A percentile compares a stretch with the other conserved stretches of the same genome.
These are phyloP conservation scores for Bothrops jararaca DNA, from an alignment of 2,113 vertebrate species.

Conservation along the genomic window DNA sequence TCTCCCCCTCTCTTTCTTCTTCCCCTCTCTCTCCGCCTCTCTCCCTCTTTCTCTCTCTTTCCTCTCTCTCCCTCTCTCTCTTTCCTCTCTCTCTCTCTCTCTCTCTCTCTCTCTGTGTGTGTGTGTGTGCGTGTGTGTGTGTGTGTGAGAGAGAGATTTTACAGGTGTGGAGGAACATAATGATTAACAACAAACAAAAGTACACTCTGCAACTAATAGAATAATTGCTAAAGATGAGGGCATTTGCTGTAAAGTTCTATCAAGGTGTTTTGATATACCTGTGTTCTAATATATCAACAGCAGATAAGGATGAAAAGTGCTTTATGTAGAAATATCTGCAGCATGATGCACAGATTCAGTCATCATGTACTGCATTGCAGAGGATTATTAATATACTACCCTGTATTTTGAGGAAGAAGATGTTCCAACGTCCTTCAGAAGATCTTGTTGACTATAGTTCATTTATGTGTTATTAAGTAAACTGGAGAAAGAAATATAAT, in stretches of 20 bases:
- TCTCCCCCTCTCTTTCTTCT: accelerated
- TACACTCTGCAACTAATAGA: not conserved
- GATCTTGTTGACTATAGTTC: slow-evolving; percentile 29
- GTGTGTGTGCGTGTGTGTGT: not conserved
- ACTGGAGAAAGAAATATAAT: slow-evolving; percentile 16
- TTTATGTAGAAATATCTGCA: slow-evolving; percentile 52
- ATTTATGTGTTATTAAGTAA: slow-evolving; percentile 9
- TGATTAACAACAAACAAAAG: not conserved
- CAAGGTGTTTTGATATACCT: slow-evolving; percentile 15
- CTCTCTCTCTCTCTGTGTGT: too few relatives aligned
- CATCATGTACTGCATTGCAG: slow-evolving; percentile 60
- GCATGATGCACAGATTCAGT: slow-evolving; percentile 49
- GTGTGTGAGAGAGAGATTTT: not conserved
- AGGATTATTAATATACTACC: slow-evolving; percentile 49
- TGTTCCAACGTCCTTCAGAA: slow-evolving; percentile 50
- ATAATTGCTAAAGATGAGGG: not conserved
- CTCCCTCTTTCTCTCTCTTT: too few relatives aligned
- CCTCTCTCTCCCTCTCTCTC: too few relatives aligned
- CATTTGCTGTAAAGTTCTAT: slow-evolving; percentile 25
- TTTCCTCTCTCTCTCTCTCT: too few relatives aligned
- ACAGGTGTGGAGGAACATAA: not conserved
- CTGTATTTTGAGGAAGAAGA: slow-evolving; percentile 49
- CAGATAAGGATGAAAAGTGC: slow-evolving; percentile 47
- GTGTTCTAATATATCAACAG: slow-evolving; percentile 45
- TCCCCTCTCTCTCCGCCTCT: too few relatives aligned